Evolutionary conservation across 2,797 vertebrate genomes (phyloP).

Genomic region (Gobio occitaniae): DNA sequence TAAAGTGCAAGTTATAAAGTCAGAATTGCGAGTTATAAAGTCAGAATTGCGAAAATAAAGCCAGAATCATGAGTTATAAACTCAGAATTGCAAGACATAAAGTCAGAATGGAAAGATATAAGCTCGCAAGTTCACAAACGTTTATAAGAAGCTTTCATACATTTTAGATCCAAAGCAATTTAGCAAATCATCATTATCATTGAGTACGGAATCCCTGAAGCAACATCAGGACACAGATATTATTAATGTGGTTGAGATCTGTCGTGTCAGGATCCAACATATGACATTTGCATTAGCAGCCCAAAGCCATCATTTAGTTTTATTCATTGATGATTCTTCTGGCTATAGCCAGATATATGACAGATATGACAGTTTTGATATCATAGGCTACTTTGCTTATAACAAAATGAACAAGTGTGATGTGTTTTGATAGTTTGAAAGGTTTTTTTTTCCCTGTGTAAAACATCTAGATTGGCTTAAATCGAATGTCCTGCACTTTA

Average conservation of each 20-base stretch:
- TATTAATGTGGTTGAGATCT: not conserved
- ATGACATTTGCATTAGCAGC: constrained; percentile 2
- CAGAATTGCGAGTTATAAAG: too few species aligned
- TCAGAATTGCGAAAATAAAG: too few species aligned
- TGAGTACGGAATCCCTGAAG: not conserved
- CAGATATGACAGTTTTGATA: not conserved
- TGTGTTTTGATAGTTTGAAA: constrained; percentile 23
- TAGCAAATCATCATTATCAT: not conserved
- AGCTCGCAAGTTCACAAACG: too few species aligned
- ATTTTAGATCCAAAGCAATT: not conserved
- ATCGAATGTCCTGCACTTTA: constrained; percentile 44
- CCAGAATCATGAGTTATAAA: too few species aligned
- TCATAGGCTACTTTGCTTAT: not conserved
- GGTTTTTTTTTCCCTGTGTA: constrained; percentile 17
- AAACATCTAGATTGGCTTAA: constrained; percentile 27
- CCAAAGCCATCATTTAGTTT: not conserved
- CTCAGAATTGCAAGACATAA: too few species aligned
- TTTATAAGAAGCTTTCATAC: not conserved
- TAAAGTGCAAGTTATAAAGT: too few species aligned
- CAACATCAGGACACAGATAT: not conserved
- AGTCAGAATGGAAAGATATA: not conserved
- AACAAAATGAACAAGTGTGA: not conserved
- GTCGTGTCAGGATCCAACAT: not conserved
- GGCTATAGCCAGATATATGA: not conserved
- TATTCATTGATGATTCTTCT: not conserved